These are phyloP conservation scores for Tribolium madens DNA, from an alignment of 1,140 invertebrate species.

Conservation along the genomic window DNA sequence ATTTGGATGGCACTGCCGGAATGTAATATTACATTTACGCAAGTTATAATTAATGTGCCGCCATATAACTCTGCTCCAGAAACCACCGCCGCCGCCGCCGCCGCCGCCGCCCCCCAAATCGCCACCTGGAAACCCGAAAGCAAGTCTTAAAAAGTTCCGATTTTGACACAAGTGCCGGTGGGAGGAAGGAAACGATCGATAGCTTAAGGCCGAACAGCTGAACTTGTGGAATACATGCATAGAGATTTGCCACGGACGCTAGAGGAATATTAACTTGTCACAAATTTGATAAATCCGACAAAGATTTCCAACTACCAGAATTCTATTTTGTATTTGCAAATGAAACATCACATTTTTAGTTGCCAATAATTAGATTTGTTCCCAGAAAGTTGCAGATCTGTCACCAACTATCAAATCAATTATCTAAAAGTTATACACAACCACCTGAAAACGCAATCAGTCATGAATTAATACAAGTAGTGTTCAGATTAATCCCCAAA, in stretches of 20 bases:
- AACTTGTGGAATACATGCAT: not conserved
- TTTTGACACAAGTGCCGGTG: not conserved
- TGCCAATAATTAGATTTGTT: too few species aligned
- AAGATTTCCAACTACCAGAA: not conserved
- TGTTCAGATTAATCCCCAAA: too few species aligned
- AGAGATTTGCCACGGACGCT: not conserved
- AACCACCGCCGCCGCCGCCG: conserved; percentile 20
- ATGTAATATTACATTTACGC: conserved; percentile 60
- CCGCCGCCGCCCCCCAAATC: not conserved
- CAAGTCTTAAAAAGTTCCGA: not conserved
- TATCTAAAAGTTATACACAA: too few species aligned
- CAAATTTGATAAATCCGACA: not conserved
- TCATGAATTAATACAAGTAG: too few species aligned
- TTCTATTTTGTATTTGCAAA: not conserved
- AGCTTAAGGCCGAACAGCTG: not conserved
- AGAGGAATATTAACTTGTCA: not conserved
- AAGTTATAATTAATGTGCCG: conserved; percentile 54
- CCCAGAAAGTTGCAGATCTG: too few species aligned
- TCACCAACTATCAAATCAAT: too few species aligned
- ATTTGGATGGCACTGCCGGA: conserved; percentile 56
- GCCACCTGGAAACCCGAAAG: not conserved
- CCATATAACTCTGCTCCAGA: conserved; percentile 42
- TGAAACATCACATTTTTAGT: too few species aligned
- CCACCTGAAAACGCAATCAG: too few species aligned
- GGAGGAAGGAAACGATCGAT: not conserved